Conservation (phyloP, 2,113 vertebrate species). For the Psilopsiagon aurifrons region DNA sequence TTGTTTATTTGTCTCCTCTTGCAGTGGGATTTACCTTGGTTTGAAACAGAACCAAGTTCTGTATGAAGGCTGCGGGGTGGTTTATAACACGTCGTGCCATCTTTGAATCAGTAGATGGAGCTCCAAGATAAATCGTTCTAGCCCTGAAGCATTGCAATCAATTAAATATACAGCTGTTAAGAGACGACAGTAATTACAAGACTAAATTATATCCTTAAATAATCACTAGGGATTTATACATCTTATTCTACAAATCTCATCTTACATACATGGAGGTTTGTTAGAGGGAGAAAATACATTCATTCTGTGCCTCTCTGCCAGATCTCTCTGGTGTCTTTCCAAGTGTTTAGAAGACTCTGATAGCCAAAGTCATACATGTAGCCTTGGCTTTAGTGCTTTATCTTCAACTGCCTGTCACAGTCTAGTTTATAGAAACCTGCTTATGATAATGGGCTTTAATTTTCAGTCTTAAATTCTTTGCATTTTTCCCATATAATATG, state of each 20-base stretch:
- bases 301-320: neutral
- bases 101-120: constrained; percentile 55
- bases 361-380: neutral
- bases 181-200: constrained; percentile 31
- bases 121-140: constrained; percentile 51
- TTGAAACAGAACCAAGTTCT: neutral
- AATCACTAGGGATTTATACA: constrained; percentile 32
- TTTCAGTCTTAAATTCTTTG: neutral
- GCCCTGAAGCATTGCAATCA: neutral
- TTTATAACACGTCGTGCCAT: neutral
- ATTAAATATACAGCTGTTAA: neutral
- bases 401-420: neutral
- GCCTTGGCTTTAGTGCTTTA: neutral
- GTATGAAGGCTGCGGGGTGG: neutral
- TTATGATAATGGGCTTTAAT: neutral
- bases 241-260: constrained; percentile 30
- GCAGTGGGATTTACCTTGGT: neutral
- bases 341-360: neutral
- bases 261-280: neutral
- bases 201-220: constrained; percentile 48
- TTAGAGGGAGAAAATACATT: neutral
- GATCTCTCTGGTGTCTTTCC: neutral
- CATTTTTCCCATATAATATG: neutral
- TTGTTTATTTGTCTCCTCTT: neutral
- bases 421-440: neutral